Evolutionary conservation across 1,140 invertebrate genomes (phyloP).

Genomic region (Chionoecetes opilio): DNA sequence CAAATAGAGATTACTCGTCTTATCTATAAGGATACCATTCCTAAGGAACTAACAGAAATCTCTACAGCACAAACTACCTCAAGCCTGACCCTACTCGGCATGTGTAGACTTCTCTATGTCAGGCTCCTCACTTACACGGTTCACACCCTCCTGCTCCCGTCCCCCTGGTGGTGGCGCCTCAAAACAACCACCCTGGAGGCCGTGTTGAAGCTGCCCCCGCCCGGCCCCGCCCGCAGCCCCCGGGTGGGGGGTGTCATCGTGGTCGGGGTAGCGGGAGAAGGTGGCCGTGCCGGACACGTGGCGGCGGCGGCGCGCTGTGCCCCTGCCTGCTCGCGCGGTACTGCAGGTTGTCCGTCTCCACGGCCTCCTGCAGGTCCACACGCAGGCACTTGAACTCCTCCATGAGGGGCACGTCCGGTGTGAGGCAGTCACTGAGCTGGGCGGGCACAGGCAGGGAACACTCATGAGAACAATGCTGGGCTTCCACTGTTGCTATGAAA

Average conservation of each 20-base stretch:
- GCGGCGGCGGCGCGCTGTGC: background rate
- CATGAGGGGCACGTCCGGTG: constrained; percentile 82
- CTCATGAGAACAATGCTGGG: too few species aligned
- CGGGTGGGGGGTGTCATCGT: constrained; percentile 64
- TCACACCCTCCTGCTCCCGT: background rate
- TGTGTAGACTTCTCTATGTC: background rate
- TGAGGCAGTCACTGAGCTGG: constrained; percentile 82
- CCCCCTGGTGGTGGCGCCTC: background rate
- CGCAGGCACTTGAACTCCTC: constrained; percentile 82
- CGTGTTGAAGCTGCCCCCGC: constrained; percentile 71
- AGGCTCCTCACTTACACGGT: background rate
- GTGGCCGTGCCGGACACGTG: constrained; percentile 6
- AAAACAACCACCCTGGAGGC: constrained; percentile 72
- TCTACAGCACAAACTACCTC: background rate
- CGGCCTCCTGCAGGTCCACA: constrained; percentile 84
- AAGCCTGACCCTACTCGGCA: background rate
- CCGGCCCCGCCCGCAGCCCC: constrained; percentile 62
- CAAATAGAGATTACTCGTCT: constrained; percentile 4
- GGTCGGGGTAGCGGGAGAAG: constrained; percentile 59
- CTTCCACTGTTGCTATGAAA: too few species aligned
- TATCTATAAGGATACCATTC: background rate
- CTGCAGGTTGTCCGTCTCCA: constrained; percentile 84
- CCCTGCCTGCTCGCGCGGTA: constrained; percentile 82
- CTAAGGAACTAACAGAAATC: background rate
- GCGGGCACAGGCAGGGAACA: background rate